Conservation (phyloP, 1,140 invertebrate genomes). For the Ptiloglossa arizonensis region DNA sequence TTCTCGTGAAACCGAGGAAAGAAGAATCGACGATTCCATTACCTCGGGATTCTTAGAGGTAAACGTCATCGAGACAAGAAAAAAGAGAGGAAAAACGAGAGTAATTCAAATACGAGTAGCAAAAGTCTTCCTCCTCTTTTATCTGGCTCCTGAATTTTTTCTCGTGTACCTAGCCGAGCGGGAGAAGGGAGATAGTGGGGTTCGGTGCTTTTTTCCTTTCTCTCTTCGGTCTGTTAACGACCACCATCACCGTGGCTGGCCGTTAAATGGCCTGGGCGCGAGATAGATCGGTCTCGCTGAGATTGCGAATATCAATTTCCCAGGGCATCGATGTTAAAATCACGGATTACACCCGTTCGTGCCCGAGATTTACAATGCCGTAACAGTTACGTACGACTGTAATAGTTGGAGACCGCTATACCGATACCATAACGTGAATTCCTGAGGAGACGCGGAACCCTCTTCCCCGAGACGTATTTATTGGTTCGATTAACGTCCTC, state of each 20-base stretch:
- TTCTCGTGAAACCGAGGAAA: background rate
- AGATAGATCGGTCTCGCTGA: conserved; percentile 50
- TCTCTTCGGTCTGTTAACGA: conserved; percentile 45
- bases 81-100: conserved; percentile 10
- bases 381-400: conserved; percentile 39
- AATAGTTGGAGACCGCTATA: background rate
- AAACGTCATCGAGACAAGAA: conserved; percentile 30
- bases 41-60: conserved; percentile 4
- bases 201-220: conserved; percentile 24
- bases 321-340: conserved; percentile 23
- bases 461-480: conserved; percentile 17
- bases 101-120: conserved; percentile 35
- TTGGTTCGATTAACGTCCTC: conserved; percentile 28
- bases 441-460: background rate
- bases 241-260: conserved; percentile 30
- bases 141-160: conserved; percentile 42
- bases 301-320: conserved; percentile 65
- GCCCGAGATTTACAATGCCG: conserved; percentile 36
- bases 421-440: conserved; percentile 14
- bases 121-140: conserved; percentile 40
- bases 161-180: conserved; percentile 47
- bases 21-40: conserved; percentile 20
- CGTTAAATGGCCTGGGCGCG: conserved; percentile 52
- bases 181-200: conserved; percentile 53
- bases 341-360: conserved; percentile 16